Percentiles rank a stretch among this genome's conserved stretches.
Conservation (phyloP, 2,797 vertebrate species). For the Spea hammondii region DNA sequence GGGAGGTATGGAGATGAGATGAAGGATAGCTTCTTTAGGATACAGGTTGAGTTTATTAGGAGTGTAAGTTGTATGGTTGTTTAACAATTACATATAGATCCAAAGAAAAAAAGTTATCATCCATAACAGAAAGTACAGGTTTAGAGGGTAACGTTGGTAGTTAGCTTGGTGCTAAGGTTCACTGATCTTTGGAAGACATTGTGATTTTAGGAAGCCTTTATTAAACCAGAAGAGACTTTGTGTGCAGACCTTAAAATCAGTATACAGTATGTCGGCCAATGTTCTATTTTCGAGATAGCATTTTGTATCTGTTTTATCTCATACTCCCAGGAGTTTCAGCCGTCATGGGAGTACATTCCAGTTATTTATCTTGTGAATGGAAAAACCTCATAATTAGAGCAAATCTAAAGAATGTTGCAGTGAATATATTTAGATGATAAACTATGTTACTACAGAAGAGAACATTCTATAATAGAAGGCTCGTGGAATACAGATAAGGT, state of each 20-base stretch:
- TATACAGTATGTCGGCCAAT: not conserved
- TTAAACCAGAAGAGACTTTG: not conserved
- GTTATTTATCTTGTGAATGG: slow-evolving; percentile 5
- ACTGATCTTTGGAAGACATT: not conserved
- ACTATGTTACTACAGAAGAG: not conserved
- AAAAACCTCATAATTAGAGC: slow-evolving; percentile 7
- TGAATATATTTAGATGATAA: slow-evolving; percentile 9
- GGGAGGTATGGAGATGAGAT: no score
- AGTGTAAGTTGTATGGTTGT: no score
- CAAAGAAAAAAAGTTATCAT: no score
- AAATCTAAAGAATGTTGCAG: not conserved
- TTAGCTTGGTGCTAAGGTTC: no score
- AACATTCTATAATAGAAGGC: not conserved
- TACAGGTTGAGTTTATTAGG: no score
- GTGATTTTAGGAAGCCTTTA: not conserved
- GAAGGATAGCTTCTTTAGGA: no score
- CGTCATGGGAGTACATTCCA: not conserved
- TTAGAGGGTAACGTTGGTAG: no score
- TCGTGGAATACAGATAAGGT: not conserved
- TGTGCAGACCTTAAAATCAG: not conserved
- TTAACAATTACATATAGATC: no score
- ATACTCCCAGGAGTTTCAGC: not conserved
- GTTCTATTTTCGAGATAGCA: not conserved
- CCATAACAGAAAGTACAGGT: no score
- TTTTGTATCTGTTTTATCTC: slow-evolving; percentile 1